Evolutionary conservation across 2,797 vertebrate genomes (phyloP), one percentile per base, ranked within the genome.

Genomic region (Pampus argenteus): DNA sequence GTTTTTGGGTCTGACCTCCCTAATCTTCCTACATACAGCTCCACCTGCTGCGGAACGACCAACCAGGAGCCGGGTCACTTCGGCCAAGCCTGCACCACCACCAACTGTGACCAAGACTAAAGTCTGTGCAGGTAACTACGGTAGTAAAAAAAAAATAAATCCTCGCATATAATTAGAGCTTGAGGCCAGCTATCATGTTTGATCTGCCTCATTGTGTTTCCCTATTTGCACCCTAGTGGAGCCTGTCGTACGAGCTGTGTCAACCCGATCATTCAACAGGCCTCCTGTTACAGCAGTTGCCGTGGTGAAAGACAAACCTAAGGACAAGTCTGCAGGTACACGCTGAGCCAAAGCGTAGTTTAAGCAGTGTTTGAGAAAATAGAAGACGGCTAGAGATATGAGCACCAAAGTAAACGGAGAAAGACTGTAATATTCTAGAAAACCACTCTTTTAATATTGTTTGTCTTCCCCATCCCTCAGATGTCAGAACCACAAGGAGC

Each of bases 251-350:
- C 79, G 64, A 66, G 76, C 67, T 36, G 20, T 59, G 36, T 71
- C 75, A 3, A 91, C 89, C 44, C 88, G 92, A 71, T 87, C 91
- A 20, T 71, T 86, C 76, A 89, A 38, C 78, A 82, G 63, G 60
- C 72, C 78, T 78, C 69, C 80, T 18, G 77, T 69, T 73, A 65
- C 73, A 47, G 74, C 67, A 23, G 84, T 48, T 57, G 48, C 78
- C 42, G 51, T 29, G 7, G 36, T 55, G 44, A 90, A 89, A 66
- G 73, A 88, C 36, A 75, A 86, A 71, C 76, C 86, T 0, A 83
- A 74, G 61, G 75, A 82, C 51, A 88, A 70, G 51, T 51, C 81
- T 48, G 65, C 90, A 79, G 93, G 93, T 95, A 86, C 6, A n/a
- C 26, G 18, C 50, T 31, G 25, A 25, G 26, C 13, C 52, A 22